Evolutionary conservation across 1,140 invertebrate species (phyloP).

Genomic region (Camponotus floridanus): DNA sequence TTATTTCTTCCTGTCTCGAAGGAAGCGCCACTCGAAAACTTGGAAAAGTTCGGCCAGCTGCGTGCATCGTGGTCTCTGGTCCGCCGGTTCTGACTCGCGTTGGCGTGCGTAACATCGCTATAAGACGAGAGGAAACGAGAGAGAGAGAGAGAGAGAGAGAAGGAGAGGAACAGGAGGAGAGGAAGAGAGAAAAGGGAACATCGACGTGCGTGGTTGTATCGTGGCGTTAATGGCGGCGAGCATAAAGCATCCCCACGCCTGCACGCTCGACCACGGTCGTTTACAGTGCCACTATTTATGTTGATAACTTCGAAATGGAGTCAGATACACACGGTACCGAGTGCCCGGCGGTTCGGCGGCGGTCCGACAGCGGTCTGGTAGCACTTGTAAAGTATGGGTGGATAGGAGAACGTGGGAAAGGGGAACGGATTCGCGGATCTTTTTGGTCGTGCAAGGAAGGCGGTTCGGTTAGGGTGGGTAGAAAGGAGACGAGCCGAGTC

Average conservation of each 20-base stretch:
- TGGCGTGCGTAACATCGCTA: constrained; percentile 14
- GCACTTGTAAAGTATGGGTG: constrained; percentile 80
- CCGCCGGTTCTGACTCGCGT: constrained; percentile 20
- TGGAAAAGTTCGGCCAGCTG: constrained; percentile 64
- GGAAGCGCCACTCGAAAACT: constrained; percentile 55
- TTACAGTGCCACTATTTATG: constrained; percentile 80
- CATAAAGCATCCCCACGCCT: constrained; percentile 70
- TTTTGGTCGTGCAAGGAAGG: constrained; percentile 76
- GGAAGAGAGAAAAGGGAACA: background rate
- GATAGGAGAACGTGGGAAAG: too few relatives aligned
- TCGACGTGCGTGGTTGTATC: constrained; percentile 61
- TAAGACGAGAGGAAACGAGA: constrained; percentile 2
- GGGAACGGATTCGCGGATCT: constrained; percentile 71
- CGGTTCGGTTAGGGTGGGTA: constrained; percentile 47
- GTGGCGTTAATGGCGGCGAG: constrained; percentile 72
- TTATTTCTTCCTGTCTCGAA: constrained; percentile 58
- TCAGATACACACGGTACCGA: constrained; percentile 79
- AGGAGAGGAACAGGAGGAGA: background rate
- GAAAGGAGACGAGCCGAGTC: constrained; percentile 77
- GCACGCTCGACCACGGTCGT: constrained; percentile 72
- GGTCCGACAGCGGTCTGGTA: constrained; percentile 75
- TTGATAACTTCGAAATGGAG: constrained; percentile 82
- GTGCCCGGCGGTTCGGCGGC: constrained; percentile 68
- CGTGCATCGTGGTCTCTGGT: constrained; percentile 30
- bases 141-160: background rate